phyloP scores from a whole-genome alignment of 2,888 invertebrate genomes.

The Euplagia quadripunctaria region DNA sequence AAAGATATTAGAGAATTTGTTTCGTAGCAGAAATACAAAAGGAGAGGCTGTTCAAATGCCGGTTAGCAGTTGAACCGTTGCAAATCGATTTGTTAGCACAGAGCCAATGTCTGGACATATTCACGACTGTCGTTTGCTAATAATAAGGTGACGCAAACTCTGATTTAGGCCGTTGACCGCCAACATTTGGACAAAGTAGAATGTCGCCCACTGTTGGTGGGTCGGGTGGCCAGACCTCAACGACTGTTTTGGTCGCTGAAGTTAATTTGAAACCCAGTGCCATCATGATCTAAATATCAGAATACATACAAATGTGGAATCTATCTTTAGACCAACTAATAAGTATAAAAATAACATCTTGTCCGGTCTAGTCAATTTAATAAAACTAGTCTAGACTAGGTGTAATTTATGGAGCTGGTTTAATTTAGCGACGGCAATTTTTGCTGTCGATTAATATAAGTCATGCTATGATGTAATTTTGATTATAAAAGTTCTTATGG shows the following conservation, averaged over 20 bases:
- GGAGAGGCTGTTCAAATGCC: slow-evolving; percentile 61
- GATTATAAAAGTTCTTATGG: neutral
- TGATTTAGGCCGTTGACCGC: slow-evolving; percentile 76
- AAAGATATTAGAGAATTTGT: slow-evolving; percentile 47
- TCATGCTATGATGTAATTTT: neutral
- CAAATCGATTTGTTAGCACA: slow-evolving; percentile 75
- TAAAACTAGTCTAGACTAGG: neutral
- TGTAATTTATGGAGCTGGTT: slow-evolving; percentile 19
- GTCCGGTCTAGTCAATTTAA: neutral
- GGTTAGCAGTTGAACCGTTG: slow-evolving; percentile 63
- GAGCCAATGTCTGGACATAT: slow-evolving; percentile 69
- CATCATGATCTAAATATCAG: neutral
- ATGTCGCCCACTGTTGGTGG: slow-evolving; percentile 54
- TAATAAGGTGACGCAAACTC: slow-evolving; percentile 73
- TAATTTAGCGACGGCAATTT: slow-evolving; percentile 8
- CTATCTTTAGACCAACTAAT: neutral
- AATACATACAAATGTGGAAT: neutral
- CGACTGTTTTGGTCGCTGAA: slow-evolving; percentile 21
- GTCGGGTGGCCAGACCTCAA: slow-evolving; percentile 29
- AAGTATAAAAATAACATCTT: slow-evolving; percentile 8
- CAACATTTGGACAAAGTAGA: slow-evolving; percentile 64
- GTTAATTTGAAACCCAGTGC: slow-evolving; percentile 5
- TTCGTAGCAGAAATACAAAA: slow-evolving; percentile 38
- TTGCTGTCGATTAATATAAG: neutral
- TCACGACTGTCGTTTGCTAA: slow-evolving; percentile 61